Evolutionary conservation across 2,113 vertebrate genomes (phyloP), one percentile per base, ranked within the genome.

Genomic region (Gadus macrocephalus): DNA sequence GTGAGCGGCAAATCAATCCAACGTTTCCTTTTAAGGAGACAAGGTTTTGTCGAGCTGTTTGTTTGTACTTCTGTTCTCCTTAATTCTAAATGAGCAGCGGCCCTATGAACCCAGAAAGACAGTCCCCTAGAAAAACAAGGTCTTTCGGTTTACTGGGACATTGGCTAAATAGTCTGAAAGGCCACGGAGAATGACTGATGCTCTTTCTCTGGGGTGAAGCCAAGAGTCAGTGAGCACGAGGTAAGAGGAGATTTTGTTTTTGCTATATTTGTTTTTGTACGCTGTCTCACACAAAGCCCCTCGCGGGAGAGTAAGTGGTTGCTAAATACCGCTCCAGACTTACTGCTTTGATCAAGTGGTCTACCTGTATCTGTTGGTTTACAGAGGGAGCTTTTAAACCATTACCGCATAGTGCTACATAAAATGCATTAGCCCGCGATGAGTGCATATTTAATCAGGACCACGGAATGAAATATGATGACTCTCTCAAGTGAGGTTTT

Each of bases 71-170:
- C 1, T 22, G 2, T 3, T 61, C 67, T 67, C 68, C 76, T 85
- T 71, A 78, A 84, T 80, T 66, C 72, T 56, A 53, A 74, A 80
- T 75, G 71, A 82, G 68, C 59, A 60, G 7, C 59, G 66, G 62
- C 64, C 53, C 55, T 35, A 15, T 42, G 22, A 15, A 79, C 66
- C 7, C 70, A n/a, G 35, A 66, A 67, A 66, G 61, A 67, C 66
- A 28, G 42, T 56, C 68, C 59, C 59, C 68, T 62, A 25, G 59
- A 67, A 64, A 67, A 67, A 79, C 64, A 55, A 53, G 69, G 74
- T 25, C 15, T 64, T 55, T 56, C 6, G 49, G 25, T 22, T n/a
- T 12, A 25, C 63, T 2, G 11, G 42, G 42, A 49, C 42, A 9
- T 49, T n/a, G 59, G 19, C 22, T 66, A 53, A 61, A 6, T 4